Percentiles rank a stretch among this genome's conserved stretches.
Conservation (phyloP, 2,888 invertebrate species). For the Tetramorium bicarinatum region DNA sequence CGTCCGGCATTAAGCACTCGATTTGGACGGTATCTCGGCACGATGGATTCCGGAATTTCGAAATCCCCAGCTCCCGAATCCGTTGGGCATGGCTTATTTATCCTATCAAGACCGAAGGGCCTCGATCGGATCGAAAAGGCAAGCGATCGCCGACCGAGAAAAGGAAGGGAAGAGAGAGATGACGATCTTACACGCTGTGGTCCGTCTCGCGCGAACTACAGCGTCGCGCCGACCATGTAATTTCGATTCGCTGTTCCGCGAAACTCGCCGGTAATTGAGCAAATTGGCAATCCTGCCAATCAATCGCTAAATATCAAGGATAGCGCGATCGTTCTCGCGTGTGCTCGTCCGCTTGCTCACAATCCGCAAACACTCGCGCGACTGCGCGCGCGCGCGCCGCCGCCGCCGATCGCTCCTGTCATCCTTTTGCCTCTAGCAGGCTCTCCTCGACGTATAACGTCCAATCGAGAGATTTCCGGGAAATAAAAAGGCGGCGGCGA, state of each 20-base stretch:
- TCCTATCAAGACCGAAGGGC: slow-evolving; percentile 71
- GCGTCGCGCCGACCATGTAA: slow-evolving; percentile 76
- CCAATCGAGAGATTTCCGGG: slow-evolving; percentile 80
- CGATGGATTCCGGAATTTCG: slow-evolving; percentile 50
- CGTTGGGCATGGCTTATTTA: slow-evolving; percentile 38
- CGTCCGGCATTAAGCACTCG: background rate
- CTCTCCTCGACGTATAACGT: slow-evolving; percentile 76
- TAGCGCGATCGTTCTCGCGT: slow-evolving; percentile 63
- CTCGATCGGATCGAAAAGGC: slow-evolving; percentile 49
- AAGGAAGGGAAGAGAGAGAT: slow-evolving; percentile 29
- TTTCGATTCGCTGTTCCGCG: slow-evolving; percentile 83
- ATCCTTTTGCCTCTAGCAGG: slow-evolving; percentile 66
- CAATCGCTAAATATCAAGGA: slow-evolving; percentile 84
- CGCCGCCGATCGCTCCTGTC: slow-evolving; percentile 49
- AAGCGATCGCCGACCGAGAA: background rate
- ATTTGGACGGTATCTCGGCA: background rate
- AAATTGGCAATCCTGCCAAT: slow-evolving; percentile 85
- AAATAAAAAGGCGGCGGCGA: slow-evolving; percentile 78
- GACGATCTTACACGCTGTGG: slow-evolving; percentile 21
- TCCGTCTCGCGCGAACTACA: slow-evolving; percentile 57
- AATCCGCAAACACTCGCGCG: background rate
- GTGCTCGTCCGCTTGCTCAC: slow-evolving; percentile 8
- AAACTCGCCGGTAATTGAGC: slow-evolving; percentile 83
- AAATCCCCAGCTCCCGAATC: slow-evolving; percentile 34
- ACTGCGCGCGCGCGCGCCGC: background rate